Base-by-base conservation (phyloP, 2,888 invertebrate species). In the Serripes groenlandicus region DNA sequence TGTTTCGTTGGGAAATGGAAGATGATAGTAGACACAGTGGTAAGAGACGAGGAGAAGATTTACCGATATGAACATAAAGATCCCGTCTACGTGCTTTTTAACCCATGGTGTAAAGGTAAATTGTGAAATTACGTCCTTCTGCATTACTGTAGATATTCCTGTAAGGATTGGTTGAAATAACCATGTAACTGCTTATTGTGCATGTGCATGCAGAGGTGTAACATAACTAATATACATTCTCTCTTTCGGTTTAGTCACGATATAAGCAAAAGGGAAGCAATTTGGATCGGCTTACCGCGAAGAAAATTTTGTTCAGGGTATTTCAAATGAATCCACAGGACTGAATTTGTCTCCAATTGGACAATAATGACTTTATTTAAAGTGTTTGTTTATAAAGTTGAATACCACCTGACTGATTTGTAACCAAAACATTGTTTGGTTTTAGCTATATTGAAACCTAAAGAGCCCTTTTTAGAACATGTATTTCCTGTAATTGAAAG, bases 31-130 rank as follows among this genome's bases (percentile, higher is more conserved):
- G 58, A 58, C 28, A 58, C 58, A 58, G 28, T 28, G 26, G 26
- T 26, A 5, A 58, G 28, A 26, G 11, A 58, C 28, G 11, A 5
- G 3, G 3, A 3, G 26, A 58, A 58, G 15, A 26, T n/a, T 15
- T 58, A 58, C 58, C 23, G 58, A 26, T 58, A 28, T 58, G 28
- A 26, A 58, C 4, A 58, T 15, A n/a, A 5, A 26, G 58, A 58
- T 15, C 58, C 58, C 58, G 15, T 58, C 58, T 28, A 28, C 28
- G 28, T 58, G 11, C 58, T 58, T n/a, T 58, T 58, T 28, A 58
- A 58, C 26, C 58, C 58, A 3, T 58, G 58, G 58, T 58, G 58
- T 26, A 58, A 58, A 58, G 58, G 58, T 58, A 23, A n/a, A n/a
- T n/a, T n/a, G n/a, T n/a, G n/a, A n/a, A n/a, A n/a, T n/a, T n/a